Base-by-base conservation (phyloP, 1,140 invertebrate species). In the Lepidostoma basale region DNA sequence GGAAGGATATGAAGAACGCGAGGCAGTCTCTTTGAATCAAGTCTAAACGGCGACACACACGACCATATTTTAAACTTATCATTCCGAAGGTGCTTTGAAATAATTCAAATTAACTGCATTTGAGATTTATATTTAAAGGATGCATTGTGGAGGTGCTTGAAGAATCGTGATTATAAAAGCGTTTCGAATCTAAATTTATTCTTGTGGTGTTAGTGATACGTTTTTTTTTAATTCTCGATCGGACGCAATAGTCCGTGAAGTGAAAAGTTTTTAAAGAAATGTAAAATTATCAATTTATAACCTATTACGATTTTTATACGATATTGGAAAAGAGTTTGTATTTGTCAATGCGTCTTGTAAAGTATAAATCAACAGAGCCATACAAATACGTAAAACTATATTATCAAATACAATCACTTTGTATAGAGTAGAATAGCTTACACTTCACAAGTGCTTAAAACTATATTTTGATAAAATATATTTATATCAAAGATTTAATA, bases 1-100 rank as follows among this genome's bases (percentile, higher is more conserved):
- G 86, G 36, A 85, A 86, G 69, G 79, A 81, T 18, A 70, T 74
- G 3, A 74, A 79, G 45, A 78, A 75, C 40, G 66, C 62, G n/a
- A 54, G 42, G 30, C 70, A 68, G 45, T 28, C 60, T 36, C 5
- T 3, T n/a, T n/a, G 5, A 28, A 8, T 5, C 28, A 16, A 12
- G 9, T 23, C 14, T 22, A 18, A 0, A 44, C 40, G n/a, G 22
- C 10, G 20, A 12, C n/a, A 25, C n/a, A n/a, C n/a, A 25, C 12
- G 6, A 23, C 28, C 23, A 44, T 26, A 25, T 33, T 62, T 62
- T 45, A 28, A 25, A 28, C 22, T 28, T 49, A 66, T 66, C 64
- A 66, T 66, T 66, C 64, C 64, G 64, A 28, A 30, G 49, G 49
- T 54, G 49, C 49, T 54, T 33, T 12, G 25, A 54, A 26, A 54